Evolutionary conservation across 2,113 vertebrate species (phyloP).

Genomic region (Lophura nycthemera): DNA sequence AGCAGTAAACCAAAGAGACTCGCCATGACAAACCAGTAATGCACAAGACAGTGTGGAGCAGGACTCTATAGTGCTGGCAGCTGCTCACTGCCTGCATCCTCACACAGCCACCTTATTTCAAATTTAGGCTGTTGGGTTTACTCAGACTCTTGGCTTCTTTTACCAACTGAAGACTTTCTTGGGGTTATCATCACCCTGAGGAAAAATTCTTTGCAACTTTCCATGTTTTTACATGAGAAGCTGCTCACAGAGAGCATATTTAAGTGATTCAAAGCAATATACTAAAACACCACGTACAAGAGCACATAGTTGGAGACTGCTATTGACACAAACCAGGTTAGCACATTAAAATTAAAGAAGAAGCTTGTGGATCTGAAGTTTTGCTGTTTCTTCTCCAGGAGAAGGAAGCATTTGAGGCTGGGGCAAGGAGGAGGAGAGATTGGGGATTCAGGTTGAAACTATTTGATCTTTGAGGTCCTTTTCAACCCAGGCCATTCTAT

Average conservation of each 20-base stretch:
- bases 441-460: no score
- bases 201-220: not conserved
- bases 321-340: not conserved
- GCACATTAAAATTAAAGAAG: not conserved
- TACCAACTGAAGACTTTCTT: not conserved
- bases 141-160: not conserved
- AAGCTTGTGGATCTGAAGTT: not conserved
- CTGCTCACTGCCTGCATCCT: not conserved
- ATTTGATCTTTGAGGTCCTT: no score
- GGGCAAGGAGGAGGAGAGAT: fast-evolving
- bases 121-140: not conserved
- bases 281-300: not conserved
- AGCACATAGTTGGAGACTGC: not conserved
- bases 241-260: not conserved
- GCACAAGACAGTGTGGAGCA: fast-evolving
- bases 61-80: not conserved
- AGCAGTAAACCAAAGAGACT: not conserved
- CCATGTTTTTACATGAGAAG: not conserved
- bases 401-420: not conserved
- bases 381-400: not conserved
- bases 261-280: not conserved
- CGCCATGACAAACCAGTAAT: not conserved
- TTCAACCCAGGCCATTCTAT: no score
- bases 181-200: not conserved
- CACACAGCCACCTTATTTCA: not conserved